Base-by-base conservation (phyloP, 2,888 invertebrate genomes). In the Sinhomidia bicolor region DNA sequence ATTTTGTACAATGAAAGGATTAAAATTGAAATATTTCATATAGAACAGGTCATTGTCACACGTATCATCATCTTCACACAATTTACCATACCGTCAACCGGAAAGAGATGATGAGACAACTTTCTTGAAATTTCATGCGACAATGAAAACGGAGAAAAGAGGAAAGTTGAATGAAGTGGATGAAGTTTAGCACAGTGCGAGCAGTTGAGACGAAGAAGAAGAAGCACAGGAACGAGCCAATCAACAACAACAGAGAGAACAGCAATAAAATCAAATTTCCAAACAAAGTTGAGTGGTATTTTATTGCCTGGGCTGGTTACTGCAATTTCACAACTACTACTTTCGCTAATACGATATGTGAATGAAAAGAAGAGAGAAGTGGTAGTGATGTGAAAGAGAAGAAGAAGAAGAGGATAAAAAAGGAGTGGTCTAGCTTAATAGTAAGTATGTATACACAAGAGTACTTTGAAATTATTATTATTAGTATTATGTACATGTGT, bases 211-310 rank as follows among this genome's bases (percentile, higher is more conserved):
- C n/a, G n/a, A n/a, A n/a, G n/a, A n/a, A n/a, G n/a, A n/a, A n/a
- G n/a, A n/a, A n/a, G n/a, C n/a, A n/a, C n/a, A n/a, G n/a, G n/a
- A n/a, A n/a, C n/a, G n/a, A n/a, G n/a, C n/a, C n/a, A n/a, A n/a
- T n/a, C n/a, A n/a, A n/a, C n/a, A 65, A 32, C 65, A 36, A 14
- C 12, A 10, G 68, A 36, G 36, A n/a, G 36, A 36, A 32, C 9
- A 9, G 36, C 41, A 68, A 68, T 68, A 68, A 68, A 68, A 68
- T 68, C 68, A 68, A 32, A 41, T 68, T 68, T 68, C 4, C 68
- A 68, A 68, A 68, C 68, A 68, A 68, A 68, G 68, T 68, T 41
- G 68, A 36, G 36, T 68, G 17, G n/a, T 41, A 41, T 68, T 68
- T 36, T 68, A 36, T 68, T 68, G 68, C 32, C 9, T 68, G n/a